Conservation (phyloP, 2,113 vertebrate species). For the Patagioenas fasciata region DNA sequence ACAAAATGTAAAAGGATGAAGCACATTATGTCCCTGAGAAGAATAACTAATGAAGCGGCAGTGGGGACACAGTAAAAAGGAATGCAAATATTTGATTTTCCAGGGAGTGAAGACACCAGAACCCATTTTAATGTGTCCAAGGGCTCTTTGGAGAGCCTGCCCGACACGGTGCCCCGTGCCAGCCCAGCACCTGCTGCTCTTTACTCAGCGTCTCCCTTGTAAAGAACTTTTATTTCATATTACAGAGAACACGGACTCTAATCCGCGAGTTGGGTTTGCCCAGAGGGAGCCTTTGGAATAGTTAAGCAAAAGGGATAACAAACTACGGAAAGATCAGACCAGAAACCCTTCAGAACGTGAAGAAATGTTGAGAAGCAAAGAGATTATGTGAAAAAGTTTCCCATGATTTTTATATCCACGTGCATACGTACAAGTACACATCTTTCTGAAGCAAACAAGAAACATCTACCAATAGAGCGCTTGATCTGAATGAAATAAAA, state of each 20-base stretch:
- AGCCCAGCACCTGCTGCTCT: background rate
- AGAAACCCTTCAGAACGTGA: background rate
- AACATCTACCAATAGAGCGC: accelerated
- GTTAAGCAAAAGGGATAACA: background rate
- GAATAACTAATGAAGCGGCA: slow-evolving; percentile 35
- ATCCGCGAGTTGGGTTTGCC: background rate
- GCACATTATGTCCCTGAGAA: background rate
- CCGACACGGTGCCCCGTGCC: background rate
- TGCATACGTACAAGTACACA: accelerated
- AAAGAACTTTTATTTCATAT: background rate
- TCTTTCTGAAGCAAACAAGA: background rate
- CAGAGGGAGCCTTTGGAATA: background rate
- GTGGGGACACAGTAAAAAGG: background rate
- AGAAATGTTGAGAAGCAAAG: background rate
- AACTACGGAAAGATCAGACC: background rate
- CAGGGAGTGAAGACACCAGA: background rate
- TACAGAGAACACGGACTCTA: background rate
- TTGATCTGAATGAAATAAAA: background rate
- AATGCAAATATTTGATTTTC: slow-evolving; percentile 49
- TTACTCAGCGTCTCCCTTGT: background rate
- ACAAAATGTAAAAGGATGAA: background rate
- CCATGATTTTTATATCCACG: accelerated
- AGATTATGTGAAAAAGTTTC: background rate
- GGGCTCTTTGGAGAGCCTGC: background rate
- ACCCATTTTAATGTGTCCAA: background rate